These are phyloP conservation scores for Anoura caudifer DNA, from an alignment of 2,113 vertebrate species.

Conservation along the genomic window DNA sequence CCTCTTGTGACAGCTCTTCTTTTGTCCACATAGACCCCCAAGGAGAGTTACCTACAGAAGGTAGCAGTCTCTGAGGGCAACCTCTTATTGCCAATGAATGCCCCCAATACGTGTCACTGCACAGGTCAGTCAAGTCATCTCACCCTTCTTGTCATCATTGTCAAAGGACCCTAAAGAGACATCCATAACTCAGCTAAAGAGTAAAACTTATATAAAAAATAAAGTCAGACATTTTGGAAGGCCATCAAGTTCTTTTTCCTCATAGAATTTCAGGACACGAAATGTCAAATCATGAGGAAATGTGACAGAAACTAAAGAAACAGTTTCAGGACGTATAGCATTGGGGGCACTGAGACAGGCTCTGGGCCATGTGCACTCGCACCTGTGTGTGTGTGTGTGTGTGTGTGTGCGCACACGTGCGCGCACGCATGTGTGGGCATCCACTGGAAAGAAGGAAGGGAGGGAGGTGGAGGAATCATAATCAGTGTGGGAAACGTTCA, in stretches of 20 bases:
- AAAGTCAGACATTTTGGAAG: neutral
- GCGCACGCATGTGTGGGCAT: neutral
- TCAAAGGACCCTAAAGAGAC: neutral
- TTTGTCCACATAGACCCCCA: neutral
- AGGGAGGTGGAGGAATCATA: neutral
- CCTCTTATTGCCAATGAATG: neutral
- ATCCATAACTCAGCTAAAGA: neutral
- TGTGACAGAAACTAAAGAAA: neutral
- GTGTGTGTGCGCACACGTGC: no score
- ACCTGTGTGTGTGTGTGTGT: no score
- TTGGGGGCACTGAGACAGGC: neutral
- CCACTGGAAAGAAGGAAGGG: neutral
- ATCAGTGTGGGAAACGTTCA: neutral
- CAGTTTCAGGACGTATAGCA: neutral
- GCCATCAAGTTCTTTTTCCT: neutral
- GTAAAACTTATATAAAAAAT: neutral
- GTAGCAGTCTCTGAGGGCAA: neutral
- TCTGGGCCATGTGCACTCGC: accelerated
- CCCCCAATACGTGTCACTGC: neutral
- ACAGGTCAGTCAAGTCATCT: slow-evolving; percentile 13
- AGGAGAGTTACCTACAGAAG: neutral
- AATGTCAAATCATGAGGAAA: neutral
- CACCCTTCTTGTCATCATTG: neutral
- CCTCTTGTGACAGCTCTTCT: neutral
- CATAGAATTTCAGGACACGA: neutral